A percentile compares a stretch with the other conserved stretches of the same genome.
Conservation (phyloP, 2,888 invertebrate species). For the Dascillus cervinus region DNA sequence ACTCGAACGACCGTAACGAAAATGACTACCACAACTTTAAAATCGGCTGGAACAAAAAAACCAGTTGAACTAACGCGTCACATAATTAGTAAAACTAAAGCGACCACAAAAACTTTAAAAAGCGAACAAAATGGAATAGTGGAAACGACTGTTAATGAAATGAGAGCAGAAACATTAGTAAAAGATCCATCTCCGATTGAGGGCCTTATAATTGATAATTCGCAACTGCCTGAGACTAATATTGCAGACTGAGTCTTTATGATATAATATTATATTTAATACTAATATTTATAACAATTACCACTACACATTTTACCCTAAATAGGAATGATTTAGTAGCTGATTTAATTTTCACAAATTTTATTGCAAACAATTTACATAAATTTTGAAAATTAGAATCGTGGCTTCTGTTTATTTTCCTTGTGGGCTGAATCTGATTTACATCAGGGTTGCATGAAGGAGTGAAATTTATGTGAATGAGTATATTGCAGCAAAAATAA, state of each 20-base stretch:
- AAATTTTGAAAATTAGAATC: too few species aligned
- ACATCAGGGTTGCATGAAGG: too few species aligned
- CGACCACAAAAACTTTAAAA: constrained; percentile 18
- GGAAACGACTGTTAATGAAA: constrained; percentile 13
- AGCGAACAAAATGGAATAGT: constrained; percentile 16
- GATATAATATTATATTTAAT: too few species aligned
- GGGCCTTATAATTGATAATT: constrained; percentile 33
- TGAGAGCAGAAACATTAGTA: constrained; percentile 22
- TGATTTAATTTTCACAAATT: too few species aligned
- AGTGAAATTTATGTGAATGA: too few species aligned
- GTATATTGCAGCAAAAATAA: too few species aligned
- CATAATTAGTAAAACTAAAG: constrained; percentile 13
- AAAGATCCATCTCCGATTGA: constrained; percentile 40
- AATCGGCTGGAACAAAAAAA: constrained; percentile 16
- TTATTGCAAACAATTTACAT: too few species aligned
- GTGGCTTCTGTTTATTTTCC: too few species aligned
- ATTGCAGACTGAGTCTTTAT: constrained; percentile 31
- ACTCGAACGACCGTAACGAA: constrained; percentile 27
- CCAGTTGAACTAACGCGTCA: constrained; percentile 12
- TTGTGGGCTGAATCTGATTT: too few species aligned
- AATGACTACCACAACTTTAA: constrained; percentile 25
- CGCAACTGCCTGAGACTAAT: constrained; percentile 28
- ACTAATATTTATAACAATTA: too few species aligned
- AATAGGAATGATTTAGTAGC: too few species aligned
- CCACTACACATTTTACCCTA: too few species aligned